Evolutionary conservation across 2,888 invertebrate species (phyloP).

Genomic region (Buathra laborator): DNA sequence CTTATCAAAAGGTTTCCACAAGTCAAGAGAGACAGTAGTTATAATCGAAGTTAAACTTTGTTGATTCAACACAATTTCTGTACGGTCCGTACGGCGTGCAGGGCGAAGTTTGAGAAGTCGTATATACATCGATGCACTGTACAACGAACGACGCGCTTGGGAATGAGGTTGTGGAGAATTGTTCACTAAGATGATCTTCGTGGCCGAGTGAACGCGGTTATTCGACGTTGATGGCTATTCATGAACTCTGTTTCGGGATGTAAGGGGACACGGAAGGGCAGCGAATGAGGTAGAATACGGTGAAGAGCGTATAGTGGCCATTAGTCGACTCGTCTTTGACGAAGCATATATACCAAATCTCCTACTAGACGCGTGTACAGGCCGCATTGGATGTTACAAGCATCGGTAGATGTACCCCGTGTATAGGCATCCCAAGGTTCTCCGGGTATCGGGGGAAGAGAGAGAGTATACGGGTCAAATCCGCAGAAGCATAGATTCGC

Average conservation of each 20-base stretch:
- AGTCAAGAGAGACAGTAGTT: conserved; percentile 29
- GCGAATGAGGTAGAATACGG: conserved; percentile 20
- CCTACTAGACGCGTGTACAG: conserved; percentile 33
- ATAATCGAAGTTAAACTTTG: conserved; percentile 60
- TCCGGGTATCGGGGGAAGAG: too few species aligned
- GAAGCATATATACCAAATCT: conserved; percentile 21
- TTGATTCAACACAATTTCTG: conserved; percentile 57
- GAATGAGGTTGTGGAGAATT: conserved; percentile 47
- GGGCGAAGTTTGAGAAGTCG: conserved; percentile 54
- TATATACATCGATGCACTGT: conserved; percentile 26
- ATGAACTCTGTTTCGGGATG: conserved; percentile 50
- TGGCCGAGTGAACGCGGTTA: conserved; percentile 56
- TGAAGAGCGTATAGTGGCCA: conserved; percentile 54
- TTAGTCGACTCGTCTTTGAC: conserved; percentile 56
- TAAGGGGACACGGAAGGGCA: conserved; percentile 11
- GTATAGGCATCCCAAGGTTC: background rate
- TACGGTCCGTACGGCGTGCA: conserved; percentile 32
- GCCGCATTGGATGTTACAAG: conserved; percentile 6
- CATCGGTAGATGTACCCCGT: conserved; percentile 9
- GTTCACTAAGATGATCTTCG: conserved; percentile 66
- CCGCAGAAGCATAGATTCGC: conserved; percentile 33
- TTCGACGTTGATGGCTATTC: conserved; percentile 67
- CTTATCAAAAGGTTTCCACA: conserved; percentile 16
- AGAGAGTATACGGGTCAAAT: conserved; percentile 49
- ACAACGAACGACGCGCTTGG: conserved; percentile 1